Evolutionary conservation across 2,888 invertebrate genomes (phyloP), one percentile per base, ranked within the genome.

Genomic region (Molorchus minor): DNA sequence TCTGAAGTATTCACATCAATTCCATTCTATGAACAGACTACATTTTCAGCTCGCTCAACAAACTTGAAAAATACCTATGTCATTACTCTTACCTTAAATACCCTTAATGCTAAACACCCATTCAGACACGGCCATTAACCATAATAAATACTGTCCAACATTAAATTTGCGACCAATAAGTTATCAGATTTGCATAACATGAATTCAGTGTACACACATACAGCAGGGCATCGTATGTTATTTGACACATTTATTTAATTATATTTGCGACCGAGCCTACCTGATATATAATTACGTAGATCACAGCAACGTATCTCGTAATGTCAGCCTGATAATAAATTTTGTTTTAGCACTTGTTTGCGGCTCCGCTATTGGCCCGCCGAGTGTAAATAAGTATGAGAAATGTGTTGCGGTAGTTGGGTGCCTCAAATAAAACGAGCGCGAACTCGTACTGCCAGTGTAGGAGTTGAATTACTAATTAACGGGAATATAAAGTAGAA

Each of bases 401-500:
- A 61, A 63, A 67, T 56, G 68, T 59, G 65, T 71, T 71, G 69
- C 72, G 71, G 71, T 69, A 72, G 71, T 72, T 64, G 66, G 68
- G 52, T 58, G 56, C 29, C 38, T 52, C 47, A 69, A 71, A 71
- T 64, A 69, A 65, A 71, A 65, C 64, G 71, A 71, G 69, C 64
- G 58, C 65, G 56, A 52, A 21, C 54, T 62, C 53, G 51, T 65
- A 67, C 61, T 45, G 68, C 65, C 62, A 67, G 76, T 74, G 77
- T 77, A 76, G 77, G 77, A 76, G 77, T 75, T 69, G 67, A 67
- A 69, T 71, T 68, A 69, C 71, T 74, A 75, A 76, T 75, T 75
- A 76, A 71, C 71, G 73, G 74, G 75, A 75, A 75, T 76, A 72
- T 74, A 75, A 72, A 74, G 70, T 75, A 75, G 76, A 75, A 76